Percentiles rank a stretch among this genome's conserved stretches.
Conservation (phyloP, 2,888 invertebrate genomes). For the Steinernema carpocapsae region DNA sequence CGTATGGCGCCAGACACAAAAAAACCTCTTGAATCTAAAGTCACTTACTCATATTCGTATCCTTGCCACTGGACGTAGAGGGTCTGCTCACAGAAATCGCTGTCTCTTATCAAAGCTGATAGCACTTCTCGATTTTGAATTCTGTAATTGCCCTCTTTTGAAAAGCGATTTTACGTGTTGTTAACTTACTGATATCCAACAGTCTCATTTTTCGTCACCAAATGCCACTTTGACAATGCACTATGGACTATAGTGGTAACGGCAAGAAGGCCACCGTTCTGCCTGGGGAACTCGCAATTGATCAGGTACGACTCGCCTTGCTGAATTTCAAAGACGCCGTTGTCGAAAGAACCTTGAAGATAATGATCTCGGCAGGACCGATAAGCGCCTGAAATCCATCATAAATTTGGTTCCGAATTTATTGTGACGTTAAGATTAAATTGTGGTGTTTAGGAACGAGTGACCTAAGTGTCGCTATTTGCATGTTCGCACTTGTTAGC, state of each 20-base stretch:
- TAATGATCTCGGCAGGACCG: conserved; percentile 24
- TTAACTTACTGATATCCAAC: conserved; percentile 46
- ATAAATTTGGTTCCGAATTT: neutral
- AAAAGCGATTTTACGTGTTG: neutral
- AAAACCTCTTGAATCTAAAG: neutral
- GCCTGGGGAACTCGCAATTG: conserved; percentile 18
- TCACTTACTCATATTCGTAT: neutral
- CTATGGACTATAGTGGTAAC: conserved; percentile 44
- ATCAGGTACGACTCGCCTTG: conserved; percentile 1
- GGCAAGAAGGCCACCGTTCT: conserved; percentile 8
- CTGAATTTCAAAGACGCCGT: neutral
- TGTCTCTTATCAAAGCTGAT: conserved; percentile 37
- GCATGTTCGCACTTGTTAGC: conserved; percentile 12
- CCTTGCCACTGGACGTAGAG: conserved; percentile 14
- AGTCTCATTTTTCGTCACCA: conserved; percentile 40
- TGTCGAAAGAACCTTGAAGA: neutral
- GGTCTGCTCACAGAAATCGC: conserved; percentile 15
- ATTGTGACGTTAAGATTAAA: neutral
- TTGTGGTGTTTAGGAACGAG: neutral
- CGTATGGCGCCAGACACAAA: no score
- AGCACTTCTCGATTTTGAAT: conserved; percentile 42
- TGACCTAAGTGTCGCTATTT: neutral
- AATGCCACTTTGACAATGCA: conserved; percentile 46
- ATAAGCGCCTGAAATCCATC: conserved; percentile 3
- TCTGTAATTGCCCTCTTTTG: conserved; percentile 39